Evolutionary conservation across 2,888 invertebrate species (phyloP).

Genomic region (Drosophila suboccidentalis): DNA sequence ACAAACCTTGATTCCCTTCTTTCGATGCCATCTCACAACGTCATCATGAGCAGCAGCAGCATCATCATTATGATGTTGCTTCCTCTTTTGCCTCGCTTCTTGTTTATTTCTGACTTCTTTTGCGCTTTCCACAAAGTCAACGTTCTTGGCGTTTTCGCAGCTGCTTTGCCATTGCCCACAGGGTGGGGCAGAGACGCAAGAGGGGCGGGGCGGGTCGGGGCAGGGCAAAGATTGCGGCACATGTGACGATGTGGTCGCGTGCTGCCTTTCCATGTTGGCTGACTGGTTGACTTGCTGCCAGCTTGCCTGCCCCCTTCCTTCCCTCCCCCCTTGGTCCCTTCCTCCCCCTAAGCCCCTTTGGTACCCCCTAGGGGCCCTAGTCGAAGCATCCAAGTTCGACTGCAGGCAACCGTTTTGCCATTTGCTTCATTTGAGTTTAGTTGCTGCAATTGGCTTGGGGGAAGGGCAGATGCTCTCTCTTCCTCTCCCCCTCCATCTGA

Average conservation of each 20-base stretch:
- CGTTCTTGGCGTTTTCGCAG: conserved; percentile 79
- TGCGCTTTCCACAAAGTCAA: conserved; percentile 76
- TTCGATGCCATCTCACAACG: conserved; percentile 39
- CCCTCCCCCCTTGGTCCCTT: conserved; percentile 12
- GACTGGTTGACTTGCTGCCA: conserved; percentile 32
- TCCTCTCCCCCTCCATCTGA: conserved; percentile 21
- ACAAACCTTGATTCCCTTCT: conserved; percentile 36
- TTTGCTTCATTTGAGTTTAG: conserved; percentile 60
- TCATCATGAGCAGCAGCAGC: conserved; percentile 36
- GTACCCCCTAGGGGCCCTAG: conserved; percentile 23
- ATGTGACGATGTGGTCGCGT: conserved; percentile 81
- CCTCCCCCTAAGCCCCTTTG: conserved; percentile 17
- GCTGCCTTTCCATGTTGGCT: conserved; percentile 60
- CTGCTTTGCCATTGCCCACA: conserved; percentile 56
- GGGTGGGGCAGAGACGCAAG: not conserved
- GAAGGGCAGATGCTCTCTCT: conserved; percentile 33
- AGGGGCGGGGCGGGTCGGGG: not conserved
- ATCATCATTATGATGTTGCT: conserved; percentile 42
- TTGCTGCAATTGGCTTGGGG: conserved; percentile 49
- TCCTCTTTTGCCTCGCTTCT: conserved; percentile 37
- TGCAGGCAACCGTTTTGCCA: conserved; percentile 50
- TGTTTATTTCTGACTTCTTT: conserved; percentile 57
- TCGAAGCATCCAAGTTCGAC: conserved; percentile 27
- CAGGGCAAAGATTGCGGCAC: conserved; percentile 70
- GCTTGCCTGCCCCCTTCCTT: conserved; percentile 15